Conservation (phyloP, 2,797 vertebrate species). For the Amblyraja radiata region DNA sequence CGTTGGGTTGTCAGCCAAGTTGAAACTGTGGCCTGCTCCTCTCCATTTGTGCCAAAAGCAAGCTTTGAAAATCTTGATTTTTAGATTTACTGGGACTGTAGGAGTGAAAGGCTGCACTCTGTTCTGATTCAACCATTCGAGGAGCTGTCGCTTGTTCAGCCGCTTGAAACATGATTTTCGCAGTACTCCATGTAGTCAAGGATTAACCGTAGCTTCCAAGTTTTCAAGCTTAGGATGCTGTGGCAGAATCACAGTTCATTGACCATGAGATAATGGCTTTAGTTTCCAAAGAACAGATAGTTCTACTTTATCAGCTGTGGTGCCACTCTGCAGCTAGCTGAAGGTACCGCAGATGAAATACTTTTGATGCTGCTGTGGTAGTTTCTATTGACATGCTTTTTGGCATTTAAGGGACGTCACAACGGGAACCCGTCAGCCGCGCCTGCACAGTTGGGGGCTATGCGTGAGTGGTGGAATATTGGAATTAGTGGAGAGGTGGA, state of each 20-base stretch:
- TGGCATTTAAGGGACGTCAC: background rate
- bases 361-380: background rate
- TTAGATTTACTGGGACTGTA: background rate
- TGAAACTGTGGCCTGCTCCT: too few species aligned
- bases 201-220: background rate
- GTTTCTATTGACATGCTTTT: background rate
- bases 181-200: background rate
- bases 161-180: background rate
- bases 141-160: background rate
- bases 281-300: background rate
- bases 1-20: too few species aligned
- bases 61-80: background rate
- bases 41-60: background rate
- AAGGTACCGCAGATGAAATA: background rate
- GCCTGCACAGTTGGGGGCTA: too few species aligned
- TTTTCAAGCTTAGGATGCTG: background rate
- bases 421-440: too few species aligned
- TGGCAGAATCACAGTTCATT: background rate
- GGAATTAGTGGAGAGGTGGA: too few species aligned
- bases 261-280: background rate
- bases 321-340: too few species aligned
- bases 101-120: background rate
- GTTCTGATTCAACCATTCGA: background rate
- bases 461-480: too few species aligned
- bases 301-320: background rate